Base-by-base conservation (phyloP, 2,113 vertebrate species). In the Fulica atra region DNA sequence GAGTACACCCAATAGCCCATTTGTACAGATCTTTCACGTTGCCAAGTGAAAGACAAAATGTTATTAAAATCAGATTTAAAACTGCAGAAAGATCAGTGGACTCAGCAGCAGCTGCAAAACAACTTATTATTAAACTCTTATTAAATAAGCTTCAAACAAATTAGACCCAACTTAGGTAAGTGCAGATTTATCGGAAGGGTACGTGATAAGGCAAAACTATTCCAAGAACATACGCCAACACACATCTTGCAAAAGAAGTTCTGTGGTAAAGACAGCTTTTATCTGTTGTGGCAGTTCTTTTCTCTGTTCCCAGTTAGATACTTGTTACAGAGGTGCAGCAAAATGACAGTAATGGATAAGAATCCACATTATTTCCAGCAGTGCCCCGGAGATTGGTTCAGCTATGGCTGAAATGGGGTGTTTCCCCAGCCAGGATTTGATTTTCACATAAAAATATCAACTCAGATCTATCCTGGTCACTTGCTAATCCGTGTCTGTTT, bases 271-370 rank as follows among this genome's bases (percentile, higher is more conserved):
- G 59, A n/a, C 36, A 81, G 31, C 17, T 60, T 64, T 57, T 87
- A 40, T 80, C 51, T 92, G 38, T 70, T 77, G 35, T 33, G 36
- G 44, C 10, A 57, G 8, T 33, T 93, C 65, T 96, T 35, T 66
- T 5, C 64, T 89, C 59, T 72, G 29, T 13, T 90, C 23, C 46
- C 76, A n/a, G 86, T 94, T 91, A 66, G 28, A 74, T 5, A 7
- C 86, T 89, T 82, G 31, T 64, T 69, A 44, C 35, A 36, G 36
- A 28, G 25, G 10, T 64, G 21, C 79, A 94, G 60, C 70, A 72
- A 73, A 97, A 79, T 51, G 33, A 59, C 71, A 85, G 59, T 94
- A 88, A 88, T 50, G 66, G 90, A 69, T 53, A 70, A 72, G 42
- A 79, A 91, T 18, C 16, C n/a, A 72, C 78, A 57, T 77, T 73